phyloP scores from a whole-genome alignment of 2,888 invertebrate species.

The Pyralis farinalis region DNA sequence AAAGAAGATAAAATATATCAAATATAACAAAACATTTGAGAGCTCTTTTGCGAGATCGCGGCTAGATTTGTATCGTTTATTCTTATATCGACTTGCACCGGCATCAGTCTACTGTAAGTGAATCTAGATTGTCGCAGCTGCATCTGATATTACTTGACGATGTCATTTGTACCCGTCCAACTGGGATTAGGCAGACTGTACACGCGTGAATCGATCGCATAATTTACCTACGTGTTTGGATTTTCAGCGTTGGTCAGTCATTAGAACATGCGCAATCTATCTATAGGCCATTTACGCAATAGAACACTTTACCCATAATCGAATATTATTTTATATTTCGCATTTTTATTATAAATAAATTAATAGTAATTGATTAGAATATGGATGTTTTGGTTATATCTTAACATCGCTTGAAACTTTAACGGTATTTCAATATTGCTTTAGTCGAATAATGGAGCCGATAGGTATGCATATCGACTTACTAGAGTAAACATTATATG shows the following conservation, averaged over 20 bases:
- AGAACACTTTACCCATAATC: too few relatives aligned
- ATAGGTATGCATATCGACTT: too few relatives aligned
- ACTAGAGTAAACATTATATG: too few relatives aligned
- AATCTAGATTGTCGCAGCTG: conserved; percentile 59
- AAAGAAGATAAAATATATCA: too few relatives aligned
- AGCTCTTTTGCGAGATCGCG: not conserved
- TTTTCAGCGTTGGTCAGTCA: conserved; percentile 24
- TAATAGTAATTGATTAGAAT: too few relatives aligned
- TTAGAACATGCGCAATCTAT: conserved; percentile 14
- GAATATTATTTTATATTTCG: too few relatives aligned
- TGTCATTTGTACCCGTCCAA: conserved; percentile 61
- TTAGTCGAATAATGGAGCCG: too few relatives aligned
- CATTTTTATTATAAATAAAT: too few relatives aligned
- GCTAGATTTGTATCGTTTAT: conserved; percentile 15
- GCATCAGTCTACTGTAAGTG: conserved; percentile 31
- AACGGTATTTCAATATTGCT: too few relatives aligned
- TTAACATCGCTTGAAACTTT: too few relatives aligned
- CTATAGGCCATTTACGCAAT: conserved; percentile 4
- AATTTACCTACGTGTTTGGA: conserved; percentile 40
- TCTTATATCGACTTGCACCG: conserved; percentile 45
- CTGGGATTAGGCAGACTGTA: conserved; percentile 45
- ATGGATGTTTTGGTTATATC: too few relatives aligned
- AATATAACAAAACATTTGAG: not conserved
- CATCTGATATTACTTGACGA: conserved; percentile 63
- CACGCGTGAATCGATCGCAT: conserved; percentile 42